Base-by-base conservation (phyloP, 2,113 vertebrate species). In the Equus quagga region DNA sequence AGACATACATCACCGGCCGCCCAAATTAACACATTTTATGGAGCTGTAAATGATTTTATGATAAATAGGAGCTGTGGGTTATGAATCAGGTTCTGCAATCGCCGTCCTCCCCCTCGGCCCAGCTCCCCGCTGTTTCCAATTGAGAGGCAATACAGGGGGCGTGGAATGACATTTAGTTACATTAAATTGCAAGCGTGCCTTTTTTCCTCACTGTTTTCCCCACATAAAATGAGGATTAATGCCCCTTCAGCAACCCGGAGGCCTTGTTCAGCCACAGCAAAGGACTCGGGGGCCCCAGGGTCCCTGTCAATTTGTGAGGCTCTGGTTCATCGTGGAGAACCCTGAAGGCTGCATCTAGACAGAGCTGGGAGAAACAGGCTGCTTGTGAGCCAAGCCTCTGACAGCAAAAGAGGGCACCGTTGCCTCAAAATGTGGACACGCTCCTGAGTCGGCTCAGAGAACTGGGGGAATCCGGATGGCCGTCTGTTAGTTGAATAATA, bases 11-110 rank as follows among this genome's bases (percentile, higher is more conserved):
- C 98, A 89, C 94, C 49, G 11, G 91, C 96, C 2, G 4, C 98
- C 97, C 96, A 93, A 91, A 98, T 96, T 81, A 98, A 86, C 91
- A 92, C 93, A 9, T 86, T 97, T 96, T 92, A 70, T 46, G 70
- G 91, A 83, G 81, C 89, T 3, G 31, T 91, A 80, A 97, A 95
- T 94, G 98, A 95, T 94, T 97, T 89, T 95, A 96, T 96, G 97
- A 98, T 95, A 79, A 97, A 95, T 89, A 89, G 56, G 67, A 54
- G 60, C 88, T 0, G 64, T 87, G 83, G 87, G 96, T 58, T 58
- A 67, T 80, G 96, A 85, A 88, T 91, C 92, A 69, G 93, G 82
- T 67, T 80, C 14, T 8, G 36, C 72, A 8, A 76, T 84, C 28
- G 2, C 86, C 87, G 85, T 84, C 87, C 24, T 4, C 44, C 54